Base-by-base conservation (phyloP, 2,888 invertebrate species). In the Leucophenga maculata region DNA sequence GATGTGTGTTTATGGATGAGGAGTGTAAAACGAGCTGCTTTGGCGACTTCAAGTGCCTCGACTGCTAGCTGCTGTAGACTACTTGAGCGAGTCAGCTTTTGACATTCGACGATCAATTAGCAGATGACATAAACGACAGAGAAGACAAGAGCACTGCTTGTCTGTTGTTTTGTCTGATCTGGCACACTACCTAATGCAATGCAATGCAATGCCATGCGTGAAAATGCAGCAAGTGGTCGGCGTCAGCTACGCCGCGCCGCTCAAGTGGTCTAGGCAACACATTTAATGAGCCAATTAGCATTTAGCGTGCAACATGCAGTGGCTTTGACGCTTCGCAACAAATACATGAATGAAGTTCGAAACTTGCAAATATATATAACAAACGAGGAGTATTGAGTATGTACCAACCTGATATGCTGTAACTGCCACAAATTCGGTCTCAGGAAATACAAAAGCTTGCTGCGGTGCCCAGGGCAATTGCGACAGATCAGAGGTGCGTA, bases 381-480 rank as follows among this genome's bases (percentile, higher is more conserved):
- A n/a, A n/a, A n/a, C n/a, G n/a, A n/a, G n/a, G n/a, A n/a, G n/a
- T 26, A 26, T 26, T 26, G 3, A 16, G 6, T 13, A 3, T 26
- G 62, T 75, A 88, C 88, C 84, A 89, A 94, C 94, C 92, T 97
- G 97, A 89, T 98, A 98, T 67, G 98, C 98, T 0, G 98, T 98
- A 59, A 99, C 98, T 9, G 98, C 98, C 65, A 98, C 95, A 90
- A 98, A 98, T 86, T 95, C 94, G 0, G 96, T 95, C 87, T 95
- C 95, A 0, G 92, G 91, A 87, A 96, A 95, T 18, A 90, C 89
- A 86, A 94, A 93, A 55, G 91, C 90, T 22, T 91, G 91, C 69
- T 92, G 91, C 0, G 92, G 92, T 57, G 93, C 92, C 92, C 94
- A 95, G 32, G 93, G 92, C 57, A 93, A 88, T 55, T 93, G 92